phyloP scores from a whole-genome alignment of 2,888 invertebrate genomes.

The Steromphala cineraria region DNA sequence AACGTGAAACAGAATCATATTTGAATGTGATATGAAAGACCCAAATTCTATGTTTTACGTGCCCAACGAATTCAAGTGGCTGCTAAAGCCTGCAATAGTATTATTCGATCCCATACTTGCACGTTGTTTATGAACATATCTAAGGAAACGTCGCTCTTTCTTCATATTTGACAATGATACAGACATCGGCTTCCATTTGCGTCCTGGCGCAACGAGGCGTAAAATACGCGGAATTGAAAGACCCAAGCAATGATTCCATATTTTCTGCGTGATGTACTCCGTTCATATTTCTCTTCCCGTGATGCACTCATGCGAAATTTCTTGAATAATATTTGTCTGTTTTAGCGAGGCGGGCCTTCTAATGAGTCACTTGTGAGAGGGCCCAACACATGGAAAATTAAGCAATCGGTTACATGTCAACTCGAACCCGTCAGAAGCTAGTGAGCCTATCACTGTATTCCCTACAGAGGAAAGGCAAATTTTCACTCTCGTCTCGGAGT shows the following conservation, averaged over 20 bases:
- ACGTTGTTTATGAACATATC: background rate
- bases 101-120: too few species aligned
- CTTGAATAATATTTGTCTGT: slow-evolving; percentile 19
- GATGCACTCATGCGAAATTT: background rate
- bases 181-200: slow-evolving; percentile 15
- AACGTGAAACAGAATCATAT: too few species aligned
- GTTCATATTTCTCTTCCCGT: slow-evolving; percentile 4
- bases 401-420: slow-evolving; percentile 9
- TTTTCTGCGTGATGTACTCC: background rate
- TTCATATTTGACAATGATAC: slow-evolving; percentile 18
- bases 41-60: too few species aligned
- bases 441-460: background rate
- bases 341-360: background rate
- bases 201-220: background rate
- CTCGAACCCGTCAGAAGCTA: background rate
- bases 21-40: too few species aligned
- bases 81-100: too few species aligned
- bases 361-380: slow-evolving; percentile 9
- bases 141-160: background rate
- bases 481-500: slow-evolving; percentile 1
- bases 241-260: background rate
- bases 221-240: slow-evolving; percentile 20
- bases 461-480: slow-evolving; percentile 1
- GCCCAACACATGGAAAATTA: slow-evolving; percentile 20
- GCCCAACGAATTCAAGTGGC: too few species aligned